Percentiles rank a stretch among this genome's conserved stretches.
phyloP scores from a whole-genome alignment of 2,888 invertebrate genomes.

The Troides aeacus region DNA sequence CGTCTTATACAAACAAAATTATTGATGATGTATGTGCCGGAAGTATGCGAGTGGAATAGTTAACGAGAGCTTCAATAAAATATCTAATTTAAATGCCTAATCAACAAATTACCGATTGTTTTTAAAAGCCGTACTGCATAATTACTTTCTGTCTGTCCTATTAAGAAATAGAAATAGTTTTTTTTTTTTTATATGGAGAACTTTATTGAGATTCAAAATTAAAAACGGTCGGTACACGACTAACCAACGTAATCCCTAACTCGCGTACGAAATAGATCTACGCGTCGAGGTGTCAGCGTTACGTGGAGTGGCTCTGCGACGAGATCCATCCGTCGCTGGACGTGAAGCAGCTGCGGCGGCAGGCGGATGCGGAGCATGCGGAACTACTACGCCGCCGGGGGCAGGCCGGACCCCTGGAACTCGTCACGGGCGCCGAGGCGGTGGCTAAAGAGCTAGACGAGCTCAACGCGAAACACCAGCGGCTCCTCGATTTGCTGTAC shows the following conservation, averaged over 20 bases:
- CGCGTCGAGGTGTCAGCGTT: slow-evolving; percentile 91
- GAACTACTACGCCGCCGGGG: slow-evolving; percentile 61
- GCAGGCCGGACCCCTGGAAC: slow-evolving; percentile 49
- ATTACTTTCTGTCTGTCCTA: background rate
- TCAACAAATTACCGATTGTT: slow-evolving; percentile 45
- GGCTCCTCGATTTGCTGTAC: slow-evolving; percentile 84
- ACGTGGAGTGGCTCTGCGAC: slow-evolving; percentile 89
- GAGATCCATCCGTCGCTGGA: slow-evolving; percentile 91
- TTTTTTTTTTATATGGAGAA: background rate
- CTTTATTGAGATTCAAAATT: slow-evolving; percentile 15
- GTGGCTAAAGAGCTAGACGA: slow-evolving; percentile 89
- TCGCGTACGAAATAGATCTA: slow-evolving; percentile 87
- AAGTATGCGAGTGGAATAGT: slow-evolving; percentile 21
- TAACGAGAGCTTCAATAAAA: slow-evolving; percentile 23
- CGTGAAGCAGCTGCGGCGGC: slow-evolving; percentile 66
- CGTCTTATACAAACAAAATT: slow-evolving; percentile 12
- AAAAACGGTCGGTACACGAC: slow-evolving; percentile 36
- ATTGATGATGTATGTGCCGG: slow-evolving; percentile 11
- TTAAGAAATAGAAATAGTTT: background rate
- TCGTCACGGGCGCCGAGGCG: slow-evolving; percentile 83
- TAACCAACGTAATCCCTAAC: slow-evolving; percentile 63
- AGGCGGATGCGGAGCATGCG: slow-evolving; percentile 64
- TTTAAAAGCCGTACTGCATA: slow-evolving; percentile 7
- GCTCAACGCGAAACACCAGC: slow-evolving; percentile 89
- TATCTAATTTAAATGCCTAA: slow-evolving; percentile 21